These are phyloP conservation scores for Dicranocentrus wangi DNA, from an alignment of 2,888 invertebrate species.

Conservation along the genomic window DNA sequence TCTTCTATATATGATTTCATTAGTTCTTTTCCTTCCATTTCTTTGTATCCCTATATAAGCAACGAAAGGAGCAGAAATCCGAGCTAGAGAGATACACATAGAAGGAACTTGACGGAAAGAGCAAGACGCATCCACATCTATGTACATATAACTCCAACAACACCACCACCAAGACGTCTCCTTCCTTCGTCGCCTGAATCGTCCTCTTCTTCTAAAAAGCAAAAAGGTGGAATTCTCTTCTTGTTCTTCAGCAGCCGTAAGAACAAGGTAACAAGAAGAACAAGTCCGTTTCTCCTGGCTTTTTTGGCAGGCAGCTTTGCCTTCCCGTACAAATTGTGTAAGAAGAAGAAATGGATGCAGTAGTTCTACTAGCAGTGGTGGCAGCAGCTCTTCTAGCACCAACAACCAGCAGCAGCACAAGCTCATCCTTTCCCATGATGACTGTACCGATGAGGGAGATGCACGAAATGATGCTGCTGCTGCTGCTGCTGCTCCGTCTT, in stretches of 20 bases:
- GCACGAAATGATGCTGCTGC: slow-evolving; percentile 61
- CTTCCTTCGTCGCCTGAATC: slow-evolving; percentile 55
- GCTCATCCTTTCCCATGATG: slow-evolving; percentile 63
- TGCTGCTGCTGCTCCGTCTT: slow-evolving; percentile 56
- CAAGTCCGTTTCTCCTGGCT: slow-evolving; percentile 61
- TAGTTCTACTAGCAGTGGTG: slow-evolving; percentile 14
- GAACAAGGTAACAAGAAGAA: slow-evolving; percentile 57
- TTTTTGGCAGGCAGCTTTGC: slow-evolving; percentile 60
- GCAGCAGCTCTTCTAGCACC: slow-evolving; percentile 45
- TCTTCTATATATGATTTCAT: slow-evolving; percentile 1
- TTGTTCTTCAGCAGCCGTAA: slow-evolving; percentile 42
- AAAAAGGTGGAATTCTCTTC: slow-evolving; percentile 48
- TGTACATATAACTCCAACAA: slow-evolving; percentile 33
- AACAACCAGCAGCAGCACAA: slow-evolving; percentile 54
- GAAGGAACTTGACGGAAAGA: slow-evolving; percentile 34
- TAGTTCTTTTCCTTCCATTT: slow-evolving; percentile 18
- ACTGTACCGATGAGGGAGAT: slow-evolving; percentile 62
- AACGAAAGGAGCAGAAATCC: slow-evolving; percentile 10
- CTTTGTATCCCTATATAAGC: background rate
- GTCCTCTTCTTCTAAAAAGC: slow-evolving; percentile 39
- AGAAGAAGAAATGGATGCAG: slow-evolving; percentile 50
- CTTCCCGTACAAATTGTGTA: slow-evolving; percentile 35
- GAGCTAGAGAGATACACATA: slow-evolving; percentile 1
- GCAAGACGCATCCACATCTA: slow-evolving; percentile 48
- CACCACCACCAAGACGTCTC: slow-evolving; percentile 51